Base-by-base conservation (phyloP, 2,113 vertebrate genomes). In the Lampris incognitus region DNA sequence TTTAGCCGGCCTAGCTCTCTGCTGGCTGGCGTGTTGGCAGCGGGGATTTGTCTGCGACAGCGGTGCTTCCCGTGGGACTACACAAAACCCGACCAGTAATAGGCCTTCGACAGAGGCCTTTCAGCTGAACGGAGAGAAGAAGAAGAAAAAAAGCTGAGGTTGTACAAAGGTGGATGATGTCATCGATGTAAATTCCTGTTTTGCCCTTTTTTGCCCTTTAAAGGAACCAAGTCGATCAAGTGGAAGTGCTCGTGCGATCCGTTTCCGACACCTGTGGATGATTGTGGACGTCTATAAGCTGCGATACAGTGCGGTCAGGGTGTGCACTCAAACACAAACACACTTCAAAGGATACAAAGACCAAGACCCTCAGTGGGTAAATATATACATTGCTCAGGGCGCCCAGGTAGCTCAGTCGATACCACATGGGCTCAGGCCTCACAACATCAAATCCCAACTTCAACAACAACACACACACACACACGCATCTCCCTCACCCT, bases 61-160 rank as follows among this genome's bases (percentile, higher is more conserved):
- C 52, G 13, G 38, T 59, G 60, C 90, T 92, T 93, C 91, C 89
- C 89, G 73, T 91, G 89, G 83, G 90, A 92, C 86, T 79, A 64
- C 5, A 74, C 61, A 67, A 41, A 82, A 66, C 68, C 81, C 65
- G 72, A 74, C 78, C 69, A 79, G 75, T 39, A 73, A 74, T 46
- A 68, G 76, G 56, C 73, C 71, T 24, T 24, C 24, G 24, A 24
- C 24, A 24, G 24, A 24, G 24, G 24, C 24, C 24, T 24, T 24
- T 24, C 24, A 24, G 24, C 24, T 24, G 24, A 24, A 24, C 24
- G 24, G 24, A 24, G 24, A 24, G 24, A 24, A 24, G 24, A 24
- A 24, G 24, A 24, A 73, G 56, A 61, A 87, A 54, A 13, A 72
- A 83, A 57, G 40, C 62, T 56, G 70, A 41, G 24, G 9, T 7